Evolutionary conservation across 2,797 vertebrate species (phyloP), one percentile per base, ranked within the genome.

Genomic region (Danio albolineatus): DNA sequence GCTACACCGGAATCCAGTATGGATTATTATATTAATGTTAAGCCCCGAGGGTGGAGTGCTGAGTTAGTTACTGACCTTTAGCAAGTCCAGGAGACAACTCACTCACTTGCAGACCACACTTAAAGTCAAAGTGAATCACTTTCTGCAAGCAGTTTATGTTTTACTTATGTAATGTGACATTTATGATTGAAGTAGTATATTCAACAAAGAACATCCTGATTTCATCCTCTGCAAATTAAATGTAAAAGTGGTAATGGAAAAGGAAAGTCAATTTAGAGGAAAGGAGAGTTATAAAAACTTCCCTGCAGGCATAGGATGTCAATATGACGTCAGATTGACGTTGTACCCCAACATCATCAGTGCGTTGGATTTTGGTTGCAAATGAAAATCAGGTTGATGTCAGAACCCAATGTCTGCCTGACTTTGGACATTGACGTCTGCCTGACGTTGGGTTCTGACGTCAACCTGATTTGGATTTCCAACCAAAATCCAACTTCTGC

Each of bases 1-100:
- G 78, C 73, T 78, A 78, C 59, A 89, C 28, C 28, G 81, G 74
- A 78, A 86, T 89, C 73, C 69, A 86, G 80, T 59, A 65, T 82
- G 83, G 85, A 89, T 89, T 85, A 86, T 86, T 87, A 83, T 83
- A 83, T 88, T 88, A 85, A 70, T 84, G 82, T 79, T 82, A 78
- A 84, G 76, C 78, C 87, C 84, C 75, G 66, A 84, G 85, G 82
- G 81, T 83, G 80, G 74, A 82, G 78, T 85, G 43, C 79, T 86
- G 82, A 86, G 88, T 89, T 91, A 89, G 89, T n/a, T 84, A 80
- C 85, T 85, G 85, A 90, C 86, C 85, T 84, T 90, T 83, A 83
- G 80, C 77, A 73, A 70, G 82, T 54, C 65, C 13, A 1, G 46
- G 64, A 83, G 73, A 81, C 71, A 76, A 80, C 60, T 80, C 70